A percentile compares a stretch with the other conserved stretches of the same genome.
Conservation (phyloP, 2,797 vertebrate genomes). For the Nyctibius grandis region DNA sequence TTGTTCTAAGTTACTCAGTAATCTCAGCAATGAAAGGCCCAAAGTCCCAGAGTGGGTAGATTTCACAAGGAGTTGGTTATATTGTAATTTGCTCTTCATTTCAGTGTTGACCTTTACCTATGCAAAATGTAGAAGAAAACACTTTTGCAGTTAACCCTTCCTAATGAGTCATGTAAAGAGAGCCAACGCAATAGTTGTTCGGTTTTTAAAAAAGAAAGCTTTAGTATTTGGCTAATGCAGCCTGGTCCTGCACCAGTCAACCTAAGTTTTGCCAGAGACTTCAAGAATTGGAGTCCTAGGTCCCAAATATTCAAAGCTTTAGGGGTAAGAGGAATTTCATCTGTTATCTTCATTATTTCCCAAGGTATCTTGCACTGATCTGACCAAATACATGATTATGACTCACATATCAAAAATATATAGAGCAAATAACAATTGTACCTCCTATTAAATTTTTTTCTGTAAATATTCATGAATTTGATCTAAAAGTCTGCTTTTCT, state of each 20-base stretch:
- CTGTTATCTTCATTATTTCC: background rate
- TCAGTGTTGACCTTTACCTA: background rate
- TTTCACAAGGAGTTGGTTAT: background rate
- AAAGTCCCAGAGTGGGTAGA: background rate
- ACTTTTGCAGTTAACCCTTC: background rate
- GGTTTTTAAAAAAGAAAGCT: background rate
- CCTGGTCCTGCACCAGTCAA: background rate
- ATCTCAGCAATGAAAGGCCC: background rate
- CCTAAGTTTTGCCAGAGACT: background rate
- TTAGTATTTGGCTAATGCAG: background rate
- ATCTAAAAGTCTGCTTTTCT: background rate
- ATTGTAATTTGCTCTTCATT: background rate
- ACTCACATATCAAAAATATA: fast-evolving
- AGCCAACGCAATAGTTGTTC: background rate
- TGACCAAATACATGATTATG: background rate
- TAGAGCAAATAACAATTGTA: background rate
- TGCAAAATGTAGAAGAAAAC: background rate
- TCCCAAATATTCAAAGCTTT: background rate
- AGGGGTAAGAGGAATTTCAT: background rate
- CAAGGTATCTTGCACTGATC: background rate
- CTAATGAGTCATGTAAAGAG: background rate
- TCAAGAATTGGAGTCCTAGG: background rate
- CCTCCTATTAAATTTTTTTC: background rate
- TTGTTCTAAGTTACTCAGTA: background rate
- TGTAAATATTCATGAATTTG: background rate